Percentiles rank a stretch among this genome's conserved stretches.
Conservation (phyloP, 2,888 invertebrate species). For the Pantelozetes paolii region DNA sequence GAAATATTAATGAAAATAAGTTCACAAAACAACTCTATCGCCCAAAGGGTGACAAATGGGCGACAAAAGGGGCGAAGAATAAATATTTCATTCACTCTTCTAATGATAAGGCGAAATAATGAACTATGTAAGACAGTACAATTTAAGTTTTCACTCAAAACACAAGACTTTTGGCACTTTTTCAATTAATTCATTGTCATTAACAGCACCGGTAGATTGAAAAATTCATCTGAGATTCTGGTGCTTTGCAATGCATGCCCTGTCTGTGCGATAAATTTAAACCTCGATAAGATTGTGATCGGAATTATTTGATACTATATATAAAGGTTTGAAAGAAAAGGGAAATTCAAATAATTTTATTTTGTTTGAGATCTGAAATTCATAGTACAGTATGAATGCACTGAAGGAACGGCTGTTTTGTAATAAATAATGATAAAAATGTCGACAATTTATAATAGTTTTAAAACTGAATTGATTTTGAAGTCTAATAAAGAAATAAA, state of each 20-base stretch:
- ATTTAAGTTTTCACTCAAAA: too few species aligned
- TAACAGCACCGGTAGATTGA: not conserved
- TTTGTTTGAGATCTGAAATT: not conserved
- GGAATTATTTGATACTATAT: not conserved
- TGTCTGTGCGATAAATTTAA: not conserved
- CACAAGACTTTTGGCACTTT: too few species aligned
- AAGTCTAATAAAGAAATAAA: slow-evolving; percentile 30
- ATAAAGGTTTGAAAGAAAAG: not conserved
- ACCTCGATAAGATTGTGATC: not conserved
- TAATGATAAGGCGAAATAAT: too few species aligned
- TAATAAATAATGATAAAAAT: slow-evolving; percentile 15
- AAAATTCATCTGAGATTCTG: not conserved
- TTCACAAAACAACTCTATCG: too few species aligned
- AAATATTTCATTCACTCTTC: too few species aligned
- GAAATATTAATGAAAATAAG: too few species aligned
- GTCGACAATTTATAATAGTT: slow-evolving; percentile 20
- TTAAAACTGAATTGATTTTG: not conserved
- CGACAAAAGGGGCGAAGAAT: too few species aligned
- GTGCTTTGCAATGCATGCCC: not conserved
- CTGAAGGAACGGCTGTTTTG: too few species aligned
- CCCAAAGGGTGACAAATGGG: too few species aligned
- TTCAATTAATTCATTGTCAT: too few species aligned
- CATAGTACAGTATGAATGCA: too few species aligned
- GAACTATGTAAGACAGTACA: too few species aligned
- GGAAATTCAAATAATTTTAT: slow-evolving; percentile 9